phyloP scores from a whole-genome alignment of 2,888 invertebrate species.

The Theristus sp. region DNA sequence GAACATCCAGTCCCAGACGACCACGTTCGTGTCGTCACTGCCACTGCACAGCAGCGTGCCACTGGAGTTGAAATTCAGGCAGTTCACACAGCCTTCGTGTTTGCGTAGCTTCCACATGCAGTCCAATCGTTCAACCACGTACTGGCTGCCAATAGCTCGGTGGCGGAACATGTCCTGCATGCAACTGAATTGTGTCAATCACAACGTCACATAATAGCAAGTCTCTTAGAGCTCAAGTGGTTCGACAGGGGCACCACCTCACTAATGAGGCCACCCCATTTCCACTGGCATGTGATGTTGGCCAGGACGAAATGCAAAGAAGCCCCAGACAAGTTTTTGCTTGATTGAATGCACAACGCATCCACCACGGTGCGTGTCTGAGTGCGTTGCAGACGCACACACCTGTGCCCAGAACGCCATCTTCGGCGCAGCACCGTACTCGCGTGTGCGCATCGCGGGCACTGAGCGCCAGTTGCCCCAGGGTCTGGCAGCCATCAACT shows the following conservation, averaged over 20 bases:
- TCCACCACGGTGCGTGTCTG: too few species aligned
- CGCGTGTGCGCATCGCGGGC: not conserved
- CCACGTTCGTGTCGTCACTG: slow-evolving; percentile 67
- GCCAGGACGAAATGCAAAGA: too few species aligned
- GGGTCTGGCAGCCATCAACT: not conserved
- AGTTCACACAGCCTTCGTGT: slow-evolving; percentile 57
- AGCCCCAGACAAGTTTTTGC: too few species aligned
- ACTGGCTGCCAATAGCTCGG: slow-evolving; percentile 58
- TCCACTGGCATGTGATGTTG: too few species aligned
- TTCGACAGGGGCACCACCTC: too few species aligned
- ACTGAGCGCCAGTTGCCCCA: not conserved
- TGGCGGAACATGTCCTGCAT: slow-evolving; percentile 41
- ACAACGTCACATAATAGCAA: not conserved
- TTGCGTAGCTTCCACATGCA: slow-evolving; percentile 42
- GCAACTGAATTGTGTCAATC: slow-evolving; percentile 27
- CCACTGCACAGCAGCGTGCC: slow-evolving; percentile 57
- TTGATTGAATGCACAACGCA: too few species aligned
- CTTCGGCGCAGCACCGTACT: not conserved
- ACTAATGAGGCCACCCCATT: too few species aligned
- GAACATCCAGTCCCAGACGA: slow-evolving; percentile 75
- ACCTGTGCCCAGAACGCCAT: not conserved
- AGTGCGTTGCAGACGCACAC: too few species aligned
- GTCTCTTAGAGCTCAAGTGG: not conserved
- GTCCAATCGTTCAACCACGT: slow-evolving; percentile 60
- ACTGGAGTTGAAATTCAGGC: slow-evolving; percentile 61